Evolutionary conservation across 1,140 invertebrate species (phyloP).

Genomic region (Leucophenga varia): DNA sequence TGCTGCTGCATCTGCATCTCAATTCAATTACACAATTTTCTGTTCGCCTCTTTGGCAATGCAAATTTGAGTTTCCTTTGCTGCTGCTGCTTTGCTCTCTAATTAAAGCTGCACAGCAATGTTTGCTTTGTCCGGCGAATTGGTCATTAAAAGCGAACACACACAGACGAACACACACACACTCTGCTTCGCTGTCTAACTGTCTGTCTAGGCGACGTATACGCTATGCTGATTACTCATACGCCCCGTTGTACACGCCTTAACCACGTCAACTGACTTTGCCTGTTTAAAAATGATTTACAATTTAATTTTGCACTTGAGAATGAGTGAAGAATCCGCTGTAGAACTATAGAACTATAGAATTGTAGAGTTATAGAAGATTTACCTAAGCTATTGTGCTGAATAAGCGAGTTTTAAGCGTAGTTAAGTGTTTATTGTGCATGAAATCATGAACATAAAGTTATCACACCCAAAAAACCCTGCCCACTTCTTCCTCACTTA

Average conservation of each 20-base stretch:
- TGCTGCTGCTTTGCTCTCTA: constrained; percentile 30
- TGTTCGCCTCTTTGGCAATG: constrained; percentile 19
- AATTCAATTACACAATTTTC: constrained; percentile 31
- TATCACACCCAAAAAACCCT: constrained; percentile 3
- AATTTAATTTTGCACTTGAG: too few relatives aligned
- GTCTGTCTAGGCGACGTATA: constrained; percentile 10
- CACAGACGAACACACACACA: neutral
- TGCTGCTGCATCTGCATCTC: constrained; percentile 20
- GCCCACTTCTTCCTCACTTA: too few relatives aligned
- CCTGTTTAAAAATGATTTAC: too few relatives aligned
- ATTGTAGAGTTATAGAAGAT: too few relatives aligned
- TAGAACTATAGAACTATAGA: too few relatives aligned
- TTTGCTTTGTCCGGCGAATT: constrained; percentile 20
- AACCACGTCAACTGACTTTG: constrained; percentile 13
- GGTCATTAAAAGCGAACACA: constrained; percentile 30
- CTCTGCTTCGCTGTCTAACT: neutral
- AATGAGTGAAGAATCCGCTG: too few relatives aligned
- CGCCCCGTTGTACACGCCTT: constrained; percentile 31
- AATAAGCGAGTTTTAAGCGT: too few relatives aligned
- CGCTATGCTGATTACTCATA: constrained; percentile 40
- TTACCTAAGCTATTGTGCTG: too few relatives aligned
- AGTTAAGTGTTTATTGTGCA: too few relatives aligned
- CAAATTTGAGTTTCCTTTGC: constrained; percentile 21
- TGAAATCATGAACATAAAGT: neutral
- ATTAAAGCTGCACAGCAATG: constrained; percentile 32